phyloP scores from a whole-genome alignment of 23 tunicate species.

The Aplidium turbinatum region DNA sequence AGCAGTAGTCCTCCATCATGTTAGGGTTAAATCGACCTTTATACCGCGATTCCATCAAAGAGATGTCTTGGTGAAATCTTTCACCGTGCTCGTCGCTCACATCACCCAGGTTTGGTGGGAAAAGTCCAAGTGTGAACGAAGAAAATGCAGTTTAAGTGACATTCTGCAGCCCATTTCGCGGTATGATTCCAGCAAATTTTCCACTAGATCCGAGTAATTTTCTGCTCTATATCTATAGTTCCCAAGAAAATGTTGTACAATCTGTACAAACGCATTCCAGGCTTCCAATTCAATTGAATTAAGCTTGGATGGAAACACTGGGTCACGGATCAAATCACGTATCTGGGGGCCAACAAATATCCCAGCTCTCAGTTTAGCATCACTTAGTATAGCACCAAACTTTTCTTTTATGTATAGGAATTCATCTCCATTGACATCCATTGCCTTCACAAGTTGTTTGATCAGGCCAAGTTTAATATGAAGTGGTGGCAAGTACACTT shows the following conservation, averaged over 20 bases:
- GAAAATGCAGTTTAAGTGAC: conserved; percentile 17
- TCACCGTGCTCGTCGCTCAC: conserved; percentile 15
- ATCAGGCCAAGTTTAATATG: conserved; percentile 29
- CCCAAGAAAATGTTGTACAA: not conserved
- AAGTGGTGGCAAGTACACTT: conserved; percentile 9
- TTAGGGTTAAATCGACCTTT: conserved; percentile 7
- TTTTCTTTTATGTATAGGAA: not conserved
- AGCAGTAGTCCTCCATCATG: conserved; percentile 21
- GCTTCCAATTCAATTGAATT: not conserved
- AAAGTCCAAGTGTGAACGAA: conserved; percentile 25
- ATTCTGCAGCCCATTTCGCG: not conserved
- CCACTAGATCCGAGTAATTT: conserved; percentile 5
- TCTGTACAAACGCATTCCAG: conserved; percentile 2
- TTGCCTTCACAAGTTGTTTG: conserved; percentile 32
- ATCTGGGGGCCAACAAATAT: conserved; percentile 32
- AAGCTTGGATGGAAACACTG: not conserved
- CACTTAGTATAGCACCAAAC: not conserved
- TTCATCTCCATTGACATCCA: conserved; percentile 17
- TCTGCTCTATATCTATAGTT: not conserved
- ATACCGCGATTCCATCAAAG: conserved; percentile 8
- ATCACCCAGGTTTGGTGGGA: not conserved
- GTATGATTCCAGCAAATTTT: conserved; percentile 6
- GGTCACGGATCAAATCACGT: not conserved
- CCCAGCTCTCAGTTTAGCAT: conserved; percentile 2
- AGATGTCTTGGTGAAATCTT: conserved; percentile 22